Conservation (phyloP, 1,140 invertebrate genomes). For the Rhizoglyphus robini region DNA sequence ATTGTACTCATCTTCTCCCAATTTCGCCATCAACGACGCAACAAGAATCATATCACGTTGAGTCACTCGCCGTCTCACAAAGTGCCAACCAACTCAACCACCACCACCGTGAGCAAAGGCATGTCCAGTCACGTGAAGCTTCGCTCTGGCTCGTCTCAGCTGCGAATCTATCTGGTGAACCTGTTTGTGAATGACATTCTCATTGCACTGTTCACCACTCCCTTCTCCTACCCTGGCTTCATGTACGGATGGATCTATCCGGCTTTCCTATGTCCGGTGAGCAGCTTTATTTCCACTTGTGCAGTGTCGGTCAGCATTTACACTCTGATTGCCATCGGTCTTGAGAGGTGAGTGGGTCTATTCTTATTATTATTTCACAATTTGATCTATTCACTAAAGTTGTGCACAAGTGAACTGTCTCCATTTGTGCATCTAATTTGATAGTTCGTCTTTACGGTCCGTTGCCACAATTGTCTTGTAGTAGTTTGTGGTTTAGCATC, state of each 20-base stretch:
- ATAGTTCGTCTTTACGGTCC: too few relatives aligned
- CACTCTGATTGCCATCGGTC: slow-evolving; percentile 36
- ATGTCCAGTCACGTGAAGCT: neutral
- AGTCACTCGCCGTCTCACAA: neutral
- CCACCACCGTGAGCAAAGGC: neutral
- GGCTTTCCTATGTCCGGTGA: slow-evolving; percentile 34
- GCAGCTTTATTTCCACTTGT: slow-evolving; percentile 34
- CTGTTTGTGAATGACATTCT: slow-evolving; percentile 35
- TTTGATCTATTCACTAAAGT: neutral
- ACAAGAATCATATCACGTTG: neutral
- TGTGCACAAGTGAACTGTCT: too few relatives aligned
- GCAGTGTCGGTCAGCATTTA: slow-evolving; percentile 36
- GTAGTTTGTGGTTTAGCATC: too few relatives aligned
- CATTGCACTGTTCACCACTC: slow-evolving; percentile 37
- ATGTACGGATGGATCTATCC: slow-evolving; percentile 36
- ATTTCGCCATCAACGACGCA: neutral
- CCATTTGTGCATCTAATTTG: too few relatives aligned
- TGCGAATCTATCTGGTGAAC: slow-evolving; percentile 35
- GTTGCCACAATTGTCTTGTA: too few relatives aligned
- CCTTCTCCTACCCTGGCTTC: slow-evolving; percentile 37
- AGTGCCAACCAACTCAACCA: neutral
- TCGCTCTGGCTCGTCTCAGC: slow-evolving; percentile 25
- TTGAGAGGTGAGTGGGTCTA: slow-evolving; percentile 34
- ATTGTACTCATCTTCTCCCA: slow-evolving; percentile 31
- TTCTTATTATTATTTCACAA: neutral